These are phyloP conservation scores for Osmerus mordax DNA, from an alignment of 2,113 vertebrate species.

Conservation along the genomic window DNA sequence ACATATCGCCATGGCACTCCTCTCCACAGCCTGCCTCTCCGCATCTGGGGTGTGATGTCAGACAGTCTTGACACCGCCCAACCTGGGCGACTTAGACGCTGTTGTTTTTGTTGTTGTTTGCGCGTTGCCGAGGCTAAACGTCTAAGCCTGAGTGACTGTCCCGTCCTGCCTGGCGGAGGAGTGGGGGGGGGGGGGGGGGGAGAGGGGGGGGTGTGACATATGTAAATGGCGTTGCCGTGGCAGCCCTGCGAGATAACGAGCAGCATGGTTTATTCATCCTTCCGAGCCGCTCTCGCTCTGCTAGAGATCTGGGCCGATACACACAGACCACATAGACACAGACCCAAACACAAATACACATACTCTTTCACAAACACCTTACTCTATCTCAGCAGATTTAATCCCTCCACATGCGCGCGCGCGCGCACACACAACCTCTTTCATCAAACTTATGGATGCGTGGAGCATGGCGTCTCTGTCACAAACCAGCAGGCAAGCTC, in stretches of 20 bases:
- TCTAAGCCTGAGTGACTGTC: constrained; percentile 59
- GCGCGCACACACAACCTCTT: neutral
- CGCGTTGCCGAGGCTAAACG: constrained; percentile 11
- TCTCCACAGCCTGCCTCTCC: constrained; percentile 30
- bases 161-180: constrained; percentile 34
- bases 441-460: constrained; percentile 24
- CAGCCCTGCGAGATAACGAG: constrained; percentile 53
- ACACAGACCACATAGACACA: constrained; percentile 7
- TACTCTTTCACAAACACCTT: neutral
- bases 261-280: constrained; percentile 58
- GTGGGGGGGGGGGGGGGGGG: constrained; percentile 2
- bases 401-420: neutral
- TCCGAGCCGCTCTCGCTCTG: neutral
- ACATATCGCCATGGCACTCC: neutral
- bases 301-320: constrained; percentile 37
- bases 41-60: constrained; percentile 15
- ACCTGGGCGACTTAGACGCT: constrained; percentile 39
- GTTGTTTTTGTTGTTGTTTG: constrained; percentile 1
- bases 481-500: neutral
- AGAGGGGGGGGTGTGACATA: constrained; percentile 46
- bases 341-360: neutral
- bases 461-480: neutral
- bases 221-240: constrained; percentile 55
- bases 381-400: constrained; percentile 9
- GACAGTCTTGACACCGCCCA: constrained; percentile 39